phyloP scores from a whole-genome alignment of 2,888 invertebrate genomes.

The Amiota communis region DNA sequence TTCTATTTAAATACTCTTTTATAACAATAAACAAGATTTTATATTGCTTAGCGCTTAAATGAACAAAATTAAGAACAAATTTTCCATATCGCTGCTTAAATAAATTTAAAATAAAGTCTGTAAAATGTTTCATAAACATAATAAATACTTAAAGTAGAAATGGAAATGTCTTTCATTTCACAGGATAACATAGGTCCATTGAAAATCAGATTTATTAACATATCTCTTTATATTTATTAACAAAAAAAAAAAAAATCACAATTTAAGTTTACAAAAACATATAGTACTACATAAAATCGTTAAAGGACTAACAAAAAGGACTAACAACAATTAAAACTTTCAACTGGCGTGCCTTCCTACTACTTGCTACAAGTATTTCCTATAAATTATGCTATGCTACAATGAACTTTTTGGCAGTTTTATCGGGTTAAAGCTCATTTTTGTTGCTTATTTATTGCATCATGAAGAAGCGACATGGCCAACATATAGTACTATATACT shows the following conservation, averaged over 20 bases:
- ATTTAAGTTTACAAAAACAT: too few species aligned
- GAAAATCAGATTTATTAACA: too few species aligned
- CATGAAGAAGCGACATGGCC: not conserved
- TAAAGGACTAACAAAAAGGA: not conserved
- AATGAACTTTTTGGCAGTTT: conserved; percentile 53
- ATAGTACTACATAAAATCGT: too few species aligned
- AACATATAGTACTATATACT: not conserved
- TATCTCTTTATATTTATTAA: too few species aligned
- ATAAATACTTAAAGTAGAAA: conserved; percentile 49
- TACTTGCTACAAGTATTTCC: too few species aligned
- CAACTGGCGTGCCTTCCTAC: conserved; percentile 29
- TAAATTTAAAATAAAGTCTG: conserved; percentile 62
- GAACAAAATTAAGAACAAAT: not conserved
- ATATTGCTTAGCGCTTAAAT: conserved; percentile 41
- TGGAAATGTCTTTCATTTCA: too few species aligned
- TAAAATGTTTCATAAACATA: conserved; percentile 69
- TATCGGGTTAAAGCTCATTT: conserved; percentile 53
- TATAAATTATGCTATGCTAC: conserved; percentile 17
- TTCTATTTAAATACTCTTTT: conserved; percentile 10
- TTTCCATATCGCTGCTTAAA: conserved; percentile 52
- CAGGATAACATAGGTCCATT: too few species aligned
- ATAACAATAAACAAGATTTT: conserved; percentile 34
- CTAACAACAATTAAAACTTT: conserved; percentile 19
- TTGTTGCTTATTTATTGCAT: conserved; percentile 6
- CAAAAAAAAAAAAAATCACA: too few species aligned